Conservation (phyloP, 2,113 vertebrate genomes). For the Pseudorectes ferrugineus region DNA sequence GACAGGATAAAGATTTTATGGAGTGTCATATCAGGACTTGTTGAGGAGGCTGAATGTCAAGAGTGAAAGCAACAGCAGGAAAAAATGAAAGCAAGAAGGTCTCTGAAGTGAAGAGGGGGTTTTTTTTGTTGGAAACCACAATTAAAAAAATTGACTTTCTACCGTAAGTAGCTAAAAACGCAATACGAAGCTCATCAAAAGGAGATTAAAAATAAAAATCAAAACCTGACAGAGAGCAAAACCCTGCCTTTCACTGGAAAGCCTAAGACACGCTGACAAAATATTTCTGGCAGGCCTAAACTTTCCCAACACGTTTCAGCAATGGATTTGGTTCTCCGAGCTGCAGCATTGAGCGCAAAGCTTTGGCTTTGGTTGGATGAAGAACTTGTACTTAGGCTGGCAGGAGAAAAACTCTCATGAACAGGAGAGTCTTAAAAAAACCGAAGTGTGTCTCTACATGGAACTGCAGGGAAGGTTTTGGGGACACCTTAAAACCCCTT, state of each 20-base stretch:
- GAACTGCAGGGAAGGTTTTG: neutral
- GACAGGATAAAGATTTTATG: slow-evolving; percentile 59
- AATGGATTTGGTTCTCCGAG: neutral
- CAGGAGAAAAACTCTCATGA: neutral
- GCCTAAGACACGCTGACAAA: neutral
- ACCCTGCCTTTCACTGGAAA: neutral
- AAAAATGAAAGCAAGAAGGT: neutral
- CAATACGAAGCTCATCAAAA: neutral
- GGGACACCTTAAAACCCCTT: neutral
- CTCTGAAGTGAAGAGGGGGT: neutral
- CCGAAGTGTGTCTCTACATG: neutral
- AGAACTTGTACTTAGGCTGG: neutral
- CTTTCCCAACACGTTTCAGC: neutral
- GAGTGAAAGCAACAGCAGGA: neutral
- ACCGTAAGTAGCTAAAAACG: neutral
- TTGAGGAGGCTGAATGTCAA: slow-evolving; percentile 56
- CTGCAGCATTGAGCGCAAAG: neutral
- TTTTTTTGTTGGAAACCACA: neutral
- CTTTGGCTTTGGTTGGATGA: neutral
- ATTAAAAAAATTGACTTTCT: slow-evolving; percentile 17
- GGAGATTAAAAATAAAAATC: neutral
- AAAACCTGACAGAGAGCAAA: slow-evolving; percentile 1
- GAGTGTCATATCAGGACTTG: slow-evolving; percentile 39
- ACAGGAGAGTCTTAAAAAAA: neutral
- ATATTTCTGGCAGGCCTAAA: neutral